Conservation (phyloP, 2,797 vertebrate species). For the Graptemys geographica region DNA sequence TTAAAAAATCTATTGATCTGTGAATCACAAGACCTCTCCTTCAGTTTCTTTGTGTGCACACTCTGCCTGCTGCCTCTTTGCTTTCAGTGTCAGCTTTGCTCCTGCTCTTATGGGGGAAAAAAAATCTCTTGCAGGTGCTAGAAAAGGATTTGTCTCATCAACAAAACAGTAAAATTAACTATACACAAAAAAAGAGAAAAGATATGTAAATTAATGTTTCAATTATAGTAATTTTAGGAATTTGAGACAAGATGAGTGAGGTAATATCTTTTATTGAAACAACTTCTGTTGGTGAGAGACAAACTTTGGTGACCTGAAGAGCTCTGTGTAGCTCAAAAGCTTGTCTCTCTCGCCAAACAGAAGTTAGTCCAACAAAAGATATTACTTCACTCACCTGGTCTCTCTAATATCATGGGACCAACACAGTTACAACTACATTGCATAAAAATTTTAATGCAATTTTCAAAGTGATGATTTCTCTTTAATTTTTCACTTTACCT, state of each 20-base stretch:
- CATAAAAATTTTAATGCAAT: not conserved
- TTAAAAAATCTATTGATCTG: constrained; percentile 4
- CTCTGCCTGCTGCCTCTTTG: not conserved
- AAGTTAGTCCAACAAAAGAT: not conserved
- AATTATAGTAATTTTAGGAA: not conserved
- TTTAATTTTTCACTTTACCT: not conserved
- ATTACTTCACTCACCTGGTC: not conserved
- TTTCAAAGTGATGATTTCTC: not conserved
- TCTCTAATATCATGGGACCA: not conserved
- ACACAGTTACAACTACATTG: not conserved
- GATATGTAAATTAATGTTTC: not conserved
- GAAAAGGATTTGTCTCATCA: not conserved
- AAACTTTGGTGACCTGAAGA: not conserved
- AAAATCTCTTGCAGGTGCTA: not conserved
- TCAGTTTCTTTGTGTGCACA: not conserved
- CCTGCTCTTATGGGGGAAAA: not conserved
- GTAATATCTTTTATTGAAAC: not conserved
- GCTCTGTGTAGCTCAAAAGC: not conserved
- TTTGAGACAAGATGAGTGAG: not conserved
- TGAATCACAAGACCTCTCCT: not conserved
- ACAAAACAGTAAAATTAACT: not conserved
- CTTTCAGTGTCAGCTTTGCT: not conserved
- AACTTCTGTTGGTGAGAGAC: not conserved
- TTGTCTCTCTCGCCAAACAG: not conserved
- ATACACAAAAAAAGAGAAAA: not conserved